phyloP scores from a whole-genome alignment of 2,888 invertebrate genomes.

The Lycaena phlaeas region DNA sequence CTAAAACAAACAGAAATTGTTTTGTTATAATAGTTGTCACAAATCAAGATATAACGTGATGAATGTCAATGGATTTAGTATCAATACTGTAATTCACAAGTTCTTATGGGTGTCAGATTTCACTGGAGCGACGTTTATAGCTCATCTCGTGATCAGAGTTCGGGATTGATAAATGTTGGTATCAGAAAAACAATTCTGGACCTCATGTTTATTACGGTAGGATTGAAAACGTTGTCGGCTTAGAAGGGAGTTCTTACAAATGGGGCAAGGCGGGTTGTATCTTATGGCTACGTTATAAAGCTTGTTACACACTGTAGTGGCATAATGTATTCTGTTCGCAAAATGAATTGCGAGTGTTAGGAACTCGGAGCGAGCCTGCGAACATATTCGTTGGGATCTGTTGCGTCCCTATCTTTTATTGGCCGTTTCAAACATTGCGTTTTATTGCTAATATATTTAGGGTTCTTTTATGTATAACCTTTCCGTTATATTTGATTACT shows the following conservation, averaged over 20 bases:
- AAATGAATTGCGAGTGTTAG: slow-evolving; percentile 73
- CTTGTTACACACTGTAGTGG: slow-evolving; percentile 41
- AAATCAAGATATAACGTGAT: too few species aligned
- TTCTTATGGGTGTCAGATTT: slow-evolving; percentile 61
- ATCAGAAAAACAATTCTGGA: slow-evolving; percentile 27
- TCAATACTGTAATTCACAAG: slow-evolving; percentile 37
- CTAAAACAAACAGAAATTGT: too few species aligned
- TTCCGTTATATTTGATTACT: slow-evolving; percentile 10
- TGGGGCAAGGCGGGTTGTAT: slow-evolving; percentile 31
- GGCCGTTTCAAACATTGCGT: slow-evolving; percentile 37
- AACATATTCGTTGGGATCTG: slow-evolving; percentile 71
- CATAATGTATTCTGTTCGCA: slow-evolving; percentile 70
- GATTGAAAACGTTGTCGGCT: slow-evolving; percentile 34
- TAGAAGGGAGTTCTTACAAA: slow-evolving; percentile 35
- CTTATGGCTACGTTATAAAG: slow-evolving; percentile 38
- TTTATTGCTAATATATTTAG: slow-evolving; percentile 43
- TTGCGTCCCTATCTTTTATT: slow-evolving; percentile 61
- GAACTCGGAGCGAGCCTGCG: slow-evolving; percentile 69
- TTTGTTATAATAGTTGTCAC: too few species aligned
- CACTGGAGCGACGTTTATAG: slow-evolving; percentile 64
- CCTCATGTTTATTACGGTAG: slow-evolving; percentile 30
- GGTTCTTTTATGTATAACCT: slow-evolving; percentile 30
- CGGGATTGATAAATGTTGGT: slow-evolving; percentile 47
- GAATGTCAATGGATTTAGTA: too few species aligned
- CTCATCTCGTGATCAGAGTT: slow-evolving; percentile 54